Conservation (phyloP, 2,888 invertebrate genomes). For the Epinotia nisella region DNA sequence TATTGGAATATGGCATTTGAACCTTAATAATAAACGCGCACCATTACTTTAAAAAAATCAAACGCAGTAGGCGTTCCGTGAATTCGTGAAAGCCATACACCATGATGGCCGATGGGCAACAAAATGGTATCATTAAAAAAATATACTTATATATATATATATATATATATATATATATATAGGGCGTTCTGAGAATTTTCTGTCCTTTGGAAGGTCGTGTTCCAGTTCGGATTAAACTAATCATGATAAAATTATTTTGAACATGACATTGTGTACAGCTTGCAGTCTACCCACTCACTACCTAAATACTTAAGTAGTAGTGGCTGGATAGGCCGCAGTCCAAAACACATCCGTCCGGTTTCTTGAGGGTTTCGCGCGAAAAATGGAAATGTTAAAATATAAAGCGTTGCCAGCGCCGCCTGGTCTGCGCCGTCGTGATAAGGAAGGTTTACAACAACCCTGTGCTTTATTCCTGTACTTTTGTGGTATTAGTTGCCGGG, state of each 20-base stretch:
- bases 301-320: background rate
- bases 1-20: too few species aligned
- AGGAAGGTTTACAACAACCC: constrained; percentile 65
- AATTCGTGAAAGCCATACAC: too few species aligned
- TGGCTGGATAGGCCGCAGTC: background rate
- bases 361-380: background rate
- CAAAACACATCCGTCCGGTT: background rate
- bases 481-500: constrained; percentile 38
- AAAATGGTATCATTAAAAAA: too few species aligned
- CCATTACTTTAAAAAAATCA: too few species aligned
- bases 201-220: background rate
- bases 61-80: too few species aligned
- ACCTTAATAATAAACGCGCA: too few species aligned
- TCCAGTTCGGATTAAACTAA: too few species aligned
- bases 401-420: constrained; percentile 56
- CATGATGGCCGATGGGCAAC: too few species aligned
- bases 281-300: background rate
- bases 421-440: constrained; percentile 66
- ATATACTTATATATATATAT: too few species aligned
- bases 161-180: too few species aligned
- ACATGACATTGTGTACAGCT: too few species aligned
- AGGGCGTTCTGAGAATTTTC: background rate
- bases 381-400: constrained; percentile 36
- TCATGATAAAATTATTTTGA: too few species aligned
- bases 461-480: constrained; percentile 43